A percentile compares a stretch with the other conserved stretches of the same genome.
These are phyloP conservation scores for Acleris literana DNA, from an alignment of 2,888 invertebrate species.

Conservation along the genomic window DNA sequence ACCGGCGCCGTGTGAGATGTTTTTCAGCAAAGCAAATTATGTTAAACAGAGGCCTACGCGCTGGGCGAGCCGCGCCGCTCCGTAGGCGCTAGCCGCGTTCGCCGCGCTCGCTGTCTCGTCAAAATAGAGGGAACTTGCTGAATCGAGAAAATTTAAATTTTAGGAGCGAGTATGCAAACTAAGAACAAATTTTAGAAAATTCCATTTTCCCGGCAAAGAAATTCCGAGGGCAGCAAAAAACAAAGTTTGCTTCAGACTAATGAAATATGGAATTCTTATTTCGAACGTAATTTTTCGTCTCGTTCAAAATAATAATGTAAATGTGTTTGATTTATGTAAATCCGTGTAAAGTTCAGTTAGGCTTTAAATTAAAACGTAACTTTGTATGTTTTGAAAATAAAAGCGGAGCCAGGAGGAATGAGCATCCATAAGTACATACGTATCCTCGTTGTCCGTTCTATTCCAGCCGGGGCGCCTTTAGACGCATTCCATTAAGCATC, in stretches of 20 bases:
- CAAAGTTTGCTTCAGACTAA: slow-evolving; percentile 31
- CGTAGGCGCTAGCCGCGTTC: too few species aligned
- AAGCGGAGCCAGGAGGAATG: slow-evolving; percentile 2
- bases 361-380: slow-evolving; percentile 4
- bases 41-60: slow-evolving; percentile 18
- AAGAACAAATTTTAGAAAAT: slow-evolving; percentile 37
- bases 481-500: slow-evolving; percentile 35
- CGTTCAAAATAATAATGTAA: slow-evolving; percentile 31
- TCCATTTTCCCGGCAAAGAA: slow-evolving; percentile 30
- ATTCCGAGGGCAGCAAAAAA: slow-evolving; percentile 36
- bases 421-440: neutral
- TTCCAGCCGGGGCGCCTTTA: slow-evolving; percentile 25
- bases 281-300: slow-evolving; percentile 30
- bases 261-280: slow-evolving; percentile 37
- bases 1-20: slow-evolving; percentile 37
- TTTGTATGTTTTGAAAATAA: slow-evolving; percentile 1
- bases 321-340: slow-evolving; percentile 31
- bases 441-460: slow-evolving; percentile 2
- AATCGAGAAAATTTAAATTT: slow-evolving; percentile 37
- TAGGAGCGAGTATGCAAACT: slow-evolving; percentile 37
- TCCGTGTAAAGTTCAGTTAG: slow-evolving; percentile 1
- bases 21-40: slow-evolving; percentile 15
- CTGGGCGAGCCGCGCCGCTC: neutral
- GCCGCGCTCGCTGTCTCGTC: slow-evolving; percentile 29
- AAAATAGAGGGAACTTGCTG: slow-evolving; percentile 33